Evolutionary conservation across 2,797 vertebrate species (phyloP).

Genomic region (Leptatherina wallacei): DNA sequence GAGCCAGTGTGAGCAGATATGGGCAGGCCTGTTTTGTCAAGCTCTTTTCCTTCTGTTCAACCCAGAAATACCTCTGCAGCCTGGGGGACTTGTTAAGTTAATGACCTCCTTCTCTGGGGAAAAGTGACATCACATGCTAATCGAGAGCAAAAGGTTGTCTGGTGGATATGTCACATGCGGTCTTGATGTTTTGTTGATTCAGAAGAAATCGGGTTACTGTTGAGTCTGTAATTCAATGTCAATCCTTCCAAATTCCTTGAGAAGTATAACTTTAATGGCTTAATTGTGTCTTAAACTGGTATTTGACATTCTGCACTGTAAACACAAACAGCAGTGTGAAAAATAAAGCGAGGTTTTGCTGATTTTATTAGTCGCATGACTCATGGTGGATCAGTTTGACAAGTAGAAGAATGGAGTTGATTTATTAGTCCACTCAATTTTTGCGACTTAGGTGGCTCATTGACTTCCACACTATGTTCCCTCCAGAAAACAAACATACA

Average conservation of each 20-base stretch:
- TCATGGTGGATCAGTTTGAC: constrained; percentile 32
- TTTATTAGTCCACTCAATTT: constrained; percentile 49
- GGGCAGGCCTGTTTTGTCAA: constrained; percentile 79
- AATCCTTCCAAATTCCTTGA: constrained; percentile 7
- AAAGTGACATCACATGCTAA: constrained; percentile 79
- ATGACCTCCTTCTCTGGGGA: constrained; percentile 67
- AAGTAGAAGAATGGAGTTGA: constrained; percentile 38
- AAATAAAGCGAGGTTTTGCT: constrained; percentile 14
- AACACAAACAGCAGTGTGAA: constrained; percentile 19
- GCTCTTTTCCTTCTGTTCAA: constrained; percentile 75
- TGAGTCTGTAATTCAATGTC: constrained; percentile 25
- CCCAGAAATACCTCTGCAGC: constrained; percentile 76
- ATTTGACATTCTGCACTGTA: constrained; percentile 20
- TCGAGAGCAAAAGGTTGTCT: constrained; percentile 63
- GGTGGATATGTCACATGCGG: constrained; percentile 48
- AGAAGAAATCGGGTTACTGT: constrained; percentile 13
- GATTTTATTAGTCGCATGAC: constrained; percentile 27
- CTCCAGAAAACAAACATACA: constrained; percentile 66
- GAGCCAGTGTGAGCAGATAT: constrained; percentile 73
- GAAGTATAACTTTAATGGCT: constrained; percentile 33
- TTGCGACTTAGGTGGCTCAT: constrained; percentile 54
- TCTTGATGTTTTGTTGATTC: constrained; percentile 53
- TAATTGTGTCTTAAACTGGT: constrained; percentile 29
- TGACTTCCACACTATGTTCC: constrained; percentile 46
- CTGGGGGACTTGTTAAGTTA: constrained; percentile 75